Conservation (phyloP, 1,140 invertebrate species). For the Brachystomella parvula region DNA sequence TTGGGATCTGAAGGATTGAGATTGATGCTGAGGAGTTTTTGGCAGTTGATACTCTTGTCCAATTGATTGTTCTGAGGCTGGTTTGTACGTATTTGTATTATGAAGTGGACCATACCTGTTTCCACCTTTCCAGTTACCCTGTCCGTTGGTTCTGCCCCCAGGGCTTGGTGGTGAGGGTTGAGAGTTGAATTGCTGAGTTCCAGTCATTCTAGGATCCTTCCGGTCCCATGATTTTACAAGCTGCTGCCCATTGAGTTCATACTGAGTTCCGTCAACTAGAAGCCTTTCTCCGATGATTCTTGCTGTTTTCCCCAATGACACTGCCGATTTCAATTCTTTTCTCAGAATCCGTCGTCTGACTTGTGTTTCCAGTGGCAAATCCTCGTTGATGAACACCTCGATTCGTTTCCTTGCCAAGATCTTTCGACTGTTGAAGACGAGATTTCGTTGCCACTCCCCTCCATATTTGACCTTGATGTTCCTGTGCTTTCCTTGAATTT, state of each 20-base stretch:
- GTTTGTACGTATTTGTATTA: no score
- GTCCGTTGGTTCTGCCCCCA: neutral
- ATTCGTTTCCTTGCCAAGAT: neutral
- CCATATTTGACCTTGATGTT: neutral
- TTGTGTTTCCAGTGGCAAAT: neutral
- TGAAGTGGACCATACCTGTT: no score
- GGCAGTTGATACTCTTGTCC: no score
- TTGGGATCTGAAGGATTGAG: no score
- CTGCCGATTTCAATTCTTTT: neutral
- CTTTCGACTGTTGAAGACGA: neutral
- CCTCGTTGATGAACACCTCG: neutral
- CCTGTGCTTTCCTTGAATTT: neutral
- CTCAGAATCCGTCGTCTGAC: neutral
- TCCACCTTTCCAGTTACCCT: no score
- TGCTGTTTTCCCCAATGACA: neutral
- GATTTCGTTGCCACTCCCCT: neutral
- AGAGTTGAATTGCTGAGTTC: no score
- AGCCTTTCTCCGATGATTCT: neutral
- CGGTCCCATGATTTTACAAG: no score
- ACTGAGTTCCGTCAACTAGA: neutral
- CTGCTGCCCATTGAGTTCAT: neutral
- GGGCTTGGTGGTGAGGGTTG: no score
- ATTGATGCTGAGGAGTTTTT: no score
- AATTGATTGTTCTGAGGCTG: no score
- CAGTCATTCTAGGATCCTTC: no score